phyloP scores from a whole-genome alignment of 2,797 vertebrate species.

The Sebastes cheni region DNA sequence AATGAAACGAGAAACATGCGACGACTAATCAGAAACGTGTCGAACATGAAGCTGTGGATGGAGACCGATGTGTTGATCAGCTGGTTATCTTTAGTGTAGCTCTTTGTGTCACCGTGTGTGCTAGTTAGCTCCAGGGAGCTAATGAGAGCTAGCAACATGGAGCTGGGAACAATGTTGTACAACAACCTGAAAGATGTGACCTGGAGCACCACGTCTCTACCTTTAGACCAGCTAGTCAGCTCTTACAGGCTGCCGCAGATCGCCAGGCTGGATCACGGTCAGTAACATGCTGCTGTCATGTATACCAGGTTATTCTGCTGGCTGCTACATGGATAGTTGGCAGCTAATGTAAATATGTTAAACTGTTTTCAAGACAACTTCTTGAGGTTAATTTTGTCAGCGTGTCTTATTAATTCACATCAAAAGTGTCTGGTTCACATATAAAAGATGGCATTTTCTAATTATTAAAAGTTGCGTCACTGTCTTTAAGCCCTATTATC shows the following conservation, averaged over 20 bases:
- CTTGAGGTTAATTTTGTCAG: neutral
- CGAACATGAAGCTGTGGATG: slow-evolving; percentile 7
- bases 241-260: slow-evolving; percentile 93
- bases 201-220: slow-evolving; percentile 92
- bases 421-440: neutral
- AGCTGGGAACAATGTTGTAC: slow-evolving; percentile 89
- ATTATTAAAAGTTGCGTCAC: neutral
- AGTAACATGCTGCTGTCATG: slow-evolving; percentile 61
- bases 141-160: slow-evolving; percentile 85
- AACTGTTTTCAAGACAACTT: neutral
- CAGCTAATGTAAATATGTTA: slow-evolving; percentile 6
- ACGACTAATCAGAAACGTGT: neutral
- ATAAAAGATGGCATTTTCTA: neutral
- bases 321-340: slow-evolving; percentile 24
- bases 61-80: neutral
- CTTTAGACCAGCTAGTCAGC: slow-evolving; percentile 92
- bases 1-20: slow-evolving; percentile 13
- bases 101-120: slow-evolving; percentile 56
- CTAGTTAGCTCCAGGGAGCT: slow-evolving; percentile 63
- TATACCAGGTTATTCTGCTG: neutral
- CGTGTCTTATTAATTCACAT: neutral
- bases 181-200: slow-evolving; percentile 93
- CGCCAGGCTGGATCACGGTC: slow-evolving; percentile 91
- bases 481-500: neutral
- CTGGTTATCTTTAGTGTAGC: slow-evolving; percentile 22